Base-by-base conservation (phyloP, 2,888 invertebrate genomes). In the Papilio gigon region DNA sequence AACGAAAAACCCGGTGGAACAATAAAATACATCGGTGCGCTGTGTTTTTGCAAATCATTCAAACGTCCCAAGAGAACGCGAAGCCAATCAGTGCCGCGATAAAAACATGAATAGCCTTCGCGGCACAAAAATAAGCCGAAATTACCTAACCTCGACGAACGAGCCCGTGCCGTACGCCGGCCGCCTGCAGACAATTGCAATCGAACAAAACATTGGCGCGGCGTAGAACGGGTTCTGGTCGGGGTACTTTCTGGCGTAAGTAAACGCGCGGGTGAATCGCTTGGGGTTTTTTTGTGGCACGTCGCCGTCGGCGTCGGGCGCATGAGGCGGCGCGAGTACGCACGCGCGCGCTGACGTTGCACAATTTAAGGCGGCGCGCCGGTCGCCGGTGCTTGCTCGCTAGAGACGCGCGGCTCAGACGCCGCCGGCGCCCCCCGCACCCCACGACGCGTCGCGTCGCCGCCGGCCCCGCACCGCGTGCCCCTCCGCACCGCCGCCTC, bases 341-440 rank as follows among this genome's bases (percentile, higher is more conserved):
- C 88, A 88, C 86, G 87, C 85, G 87, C 83, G 73, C 72, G 85
- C 83, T 88, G 87, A 86, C 87, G 87, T 88, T 90, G 89, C 88
- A 90, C 88, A 86, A 87, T 88, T 84, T 81, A 84, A 83, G 81
- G 71, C 80, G 82, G 81, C 80, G 79, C 82, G 78, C 80, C 78
- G 78, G 74, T 77, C 78, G 78, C 77, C 73, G 72, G 30, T 47
- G 44, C 59, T 50, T 22, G 63, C 47, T 47, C 12, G 22, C 11
- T 44, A 9, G 65, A 61, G 68, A 68, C 68, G 68, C 68, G 65
- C 69, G 69, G 65, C 60, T 65, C 37, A 88, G 88, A 87, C 86
- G 84, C 86, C 83, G 76, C 83, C 83, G 80, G 83, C 85, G 86
- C 88, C 88, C 88, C 82, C 74, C 78, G 75, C 75, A 77, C 74